phyloP scores from a whole-genome alignment of 2,888 invertebrate species.

The Leptopilina drosophilae region DNA sequence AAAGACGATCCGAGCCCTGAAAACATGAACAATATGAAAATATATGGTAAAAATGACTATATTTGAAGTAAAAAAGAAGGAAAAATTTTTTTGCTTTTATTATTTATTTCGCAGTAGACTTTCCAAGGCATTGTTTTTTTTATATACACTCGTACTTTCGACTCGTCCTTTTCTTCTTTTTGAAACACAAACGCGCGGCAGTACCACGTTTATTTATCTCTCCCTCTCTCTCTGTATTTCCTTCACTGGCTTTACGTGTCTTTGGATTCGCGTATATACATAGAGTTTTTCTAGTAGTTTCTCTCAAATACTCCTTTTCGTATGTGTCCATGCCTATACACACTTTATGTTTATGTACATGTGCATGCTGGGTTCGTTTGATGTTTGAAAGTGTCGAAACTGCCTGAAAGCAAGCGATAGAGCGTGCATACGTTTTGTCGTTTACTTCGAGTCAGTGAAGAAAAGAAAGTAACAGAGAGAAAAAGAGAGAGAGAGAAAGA shows the following conservation, averaged over 20 bases:
- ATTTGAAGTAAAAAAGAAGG: background rate
- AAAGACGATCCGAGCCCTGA: no score
- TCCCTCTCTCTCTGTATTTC: constrained; percentile 2
- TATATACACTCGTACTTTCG: constrained; percentile 4
- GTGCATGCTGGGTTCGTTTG: constrained; percentile 23
- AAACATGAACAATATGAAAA: no score
- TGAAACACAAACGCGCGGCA: constrained; percentile 18
- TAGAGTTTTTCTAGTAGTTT: background rate
- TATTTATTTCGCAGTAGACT: no score
- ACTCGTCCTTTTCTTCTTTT: constrained; percentile 35
- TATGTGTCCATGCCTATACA: background rate
- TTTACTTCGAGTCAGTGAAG: constrained; percentile 6
- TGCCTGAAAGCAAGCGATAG: constrained; percentile 39
- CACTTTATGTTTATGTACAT: constrained; percentile 8
- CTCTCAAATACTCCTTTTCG: constrained; percentile 2
- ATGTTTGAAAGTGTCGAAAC: constrained; percentile 37
- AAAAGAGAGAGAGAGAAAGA: background rate
- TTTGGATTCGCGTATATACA: constrained; percentile 14
- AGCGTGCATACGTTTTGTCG: constrained; percentile 33
- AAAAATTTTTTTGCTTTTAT: background rate
- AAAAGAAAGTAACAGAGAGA: constrained; percentile 8
- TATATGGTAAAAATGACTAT: background rate
- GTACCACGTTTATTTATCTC: constrained; percentile 24
- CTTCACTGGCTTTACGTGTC: constrained; percentile 22
- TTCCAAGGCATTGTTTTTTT: background rate